These are phyloP conservation scores for Saxidomus purpurata DNA, from an alignment of 1,140 invertebrate genomes.

Conservation along the genomic window DNA sequence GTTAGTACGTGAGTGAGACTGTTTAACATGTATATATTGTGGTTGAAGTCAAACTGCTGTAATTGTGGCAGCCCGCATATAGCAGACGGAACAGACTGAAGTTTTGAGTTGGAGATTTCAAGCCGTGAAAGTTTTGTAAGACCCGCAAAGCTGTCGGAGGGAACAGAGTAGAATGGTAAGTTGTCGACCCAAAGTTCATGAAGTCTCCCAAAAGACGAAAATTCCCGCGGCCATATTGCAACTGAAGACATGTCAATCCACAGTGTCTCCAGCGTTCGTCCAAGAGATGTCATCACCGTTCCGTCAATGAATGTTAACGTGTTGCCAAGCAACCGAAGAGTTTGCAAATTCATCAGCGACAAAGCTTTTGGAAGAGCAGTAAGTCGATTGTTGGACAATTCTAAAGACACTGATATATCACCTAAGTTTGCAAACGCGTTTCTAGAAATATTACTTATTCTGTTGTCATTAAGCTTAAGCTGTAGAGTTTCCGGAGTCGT, in stretches of 20 bases:
- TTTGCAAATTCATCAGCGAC: background rate
- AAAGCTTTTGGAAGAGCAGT: background rate
- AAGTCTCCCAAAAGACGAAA: background rate
- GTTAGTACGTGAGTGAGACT: background rate
- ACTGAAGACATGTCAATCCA: constrained; percentile 39
- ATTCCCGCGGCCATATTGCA: constrained; percentile 20
- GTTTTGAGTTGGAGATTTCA: constrained; percentile 40
- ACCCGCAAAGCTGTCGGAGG: constrained; percentile 6
- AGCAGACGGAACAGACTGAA: constrained; percentile 9
- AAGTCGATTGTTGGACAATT: constrained; percentile 2
- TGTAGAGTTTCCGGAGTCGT: background rate
- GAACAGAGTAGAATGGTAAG: constrained; percentile 14
- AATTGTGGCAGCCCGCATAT: constrained; percentile 7
- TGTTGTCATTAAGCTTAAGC: constrained; percentile 14
- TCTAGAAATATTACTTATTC: background rate
- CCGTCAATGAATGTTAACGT: background rate
- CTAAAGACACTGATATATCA: background rate
- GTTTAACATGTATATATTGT: constrained; percentile 19
- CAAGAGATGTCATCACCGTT: constrained; percentile 2
- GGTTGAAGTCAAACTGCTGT: background rate
- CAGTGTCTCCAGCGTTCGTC: background rate
- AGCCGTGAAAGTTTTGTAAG: background rate
- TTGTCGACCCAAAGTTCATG: background rate
- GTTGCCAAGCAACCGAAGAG: constrained; percentile 8
- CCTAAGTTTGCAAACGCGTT: constrained; percentile 32